Percentiles rank a stretch among this genome's conserved stretches.
These are phyloP conservation scores for Julus scandinavius DNA, from an alignment of 2,888 invertebrate genomes.

Conservation along the genomic window DNA sequence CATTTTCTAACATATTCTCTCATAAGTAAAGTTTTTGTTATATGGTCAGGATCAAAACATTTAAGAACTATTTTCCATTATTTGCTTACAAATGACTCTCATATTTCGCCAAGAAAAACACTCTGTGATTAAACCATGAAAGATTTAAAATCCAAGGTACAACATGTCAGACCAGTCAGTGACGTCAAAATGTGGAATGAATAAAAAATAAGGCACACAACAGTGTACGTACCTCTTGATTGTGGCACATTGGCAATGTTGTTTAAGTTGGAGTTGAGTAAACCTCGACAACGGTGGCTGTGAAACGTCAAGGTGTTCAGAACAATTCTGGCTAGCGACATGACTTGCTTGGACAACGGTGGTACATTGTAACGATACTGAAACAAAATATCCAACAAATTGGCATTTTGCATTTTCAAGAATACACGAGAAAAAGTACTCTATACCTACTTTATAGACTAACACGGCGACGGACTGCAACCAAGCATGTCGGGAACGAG, in stretches of 20 bases:
- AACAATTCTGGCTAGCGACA: slow-evolving; percentile 85
- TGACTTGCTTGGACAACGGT: slow-evolving; percentile 72
- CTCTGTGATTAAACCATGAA: no score
- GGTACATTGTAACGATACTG: slow-evolving; percentile 68
- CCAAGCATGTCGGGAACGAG: slow-evolving; percentile 90
- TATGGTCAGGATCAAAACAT: no score
- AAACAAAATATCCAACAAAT: slow-evolving; percentile 49
- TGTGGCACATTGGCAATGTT: slow-evolving; percentile 65
- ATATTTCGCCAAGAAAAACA: no score
- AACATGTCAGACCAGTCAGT: no score
- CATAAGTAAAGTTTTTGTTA: no score
- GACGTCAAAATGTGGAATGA: no score
- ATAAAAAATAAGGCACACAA: no score
- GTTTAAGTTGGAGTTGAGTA: slow-evolving; percentile 84
- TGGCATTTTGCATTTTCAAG: background rate
- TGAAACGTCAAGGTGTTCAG: slow-evolving; percentile 92
- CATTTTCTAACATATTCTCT: no score
- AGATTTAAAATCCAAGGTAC: no score
- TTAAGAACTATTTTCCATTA: no score
- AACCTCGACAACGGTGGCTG: slow-evolving; percentile 88
- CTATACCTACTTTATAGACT: slow-evolving; percentile 83
- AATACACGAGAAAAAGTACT: slow-evolving; percentile 1
- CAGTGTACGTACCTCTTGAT: slow-evolving; percentile 51
- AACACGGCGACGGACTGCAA: slow-evolving; percentile 91
- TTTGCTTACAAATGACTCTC: no score